Percentiles rank a stretch among this genome's conserved stretches.
phyloP scores from a whole-genome alignment of 2,888 invertebrate species.

The Apamea anceps region DNA sequence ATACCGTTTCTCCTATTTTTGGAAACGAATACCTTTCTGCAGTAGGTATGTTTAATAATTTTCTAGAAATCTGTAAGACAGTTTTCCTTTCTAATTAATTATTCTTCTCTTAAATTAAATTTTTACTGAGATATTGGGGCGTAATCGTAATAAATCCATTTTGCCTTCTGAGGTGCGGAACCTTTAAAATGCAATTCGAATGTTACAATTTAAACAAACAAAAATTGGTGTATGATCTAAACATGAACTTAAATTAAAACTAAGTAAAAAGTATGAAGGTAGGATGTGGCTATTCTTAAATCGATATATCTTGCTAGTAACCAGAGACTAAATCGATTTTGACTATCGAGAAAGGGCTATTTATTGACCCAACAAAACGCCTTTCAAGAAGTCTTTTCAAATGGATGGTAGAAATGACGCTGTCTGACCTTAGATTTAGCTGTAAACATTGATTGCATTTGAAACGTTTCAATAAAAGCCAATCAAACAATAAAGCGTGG shows the following conservation, averaged over 20 bases:
- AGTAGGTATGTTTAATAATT: background rate
- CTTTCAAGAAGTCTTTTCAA: background rate
- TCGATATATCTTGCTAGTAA: background rate
- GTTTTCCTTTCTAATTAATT: background rate
- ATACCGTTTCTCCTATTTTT: background rate
- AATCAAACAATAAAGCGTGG: constrained; percentile 50
- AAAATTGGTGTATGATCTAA: background rate
- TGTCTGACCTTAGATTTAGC: background rate
- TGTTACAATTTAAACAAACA: background rate
- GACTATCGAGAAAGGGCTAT: background rate
- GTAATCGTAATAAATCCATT: background rate
- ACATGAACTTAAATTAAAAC: background rate
- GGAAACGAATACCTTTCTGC: background rate
- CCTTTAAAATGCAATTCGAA: background rate
- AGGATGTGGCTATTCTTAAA: background rate
- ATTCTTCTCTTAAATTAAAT: too few species aligned
- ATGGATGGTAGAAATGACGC: constrained; percentile 13
- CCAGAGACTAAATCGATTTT: background rate
- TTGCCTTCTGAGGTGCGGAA: background rate
- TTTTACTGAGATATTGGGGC: background rate
- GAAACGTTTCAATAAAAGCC: constrained; percentile 48
- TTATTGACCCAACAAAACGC: background rate
- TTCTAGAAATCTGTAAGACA: background rate
- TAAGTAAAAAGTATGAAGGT: background rate
- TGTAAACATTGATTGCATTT: constrained; percentile 29